A percentile compares a stretch with the other conserved stretches of the same genome.
These are phyloP conservation scores for Tapirus terrestris DNA, from an alignment of 2,113 vertebrate genomes.

Conservation along the genomic window DNA sequence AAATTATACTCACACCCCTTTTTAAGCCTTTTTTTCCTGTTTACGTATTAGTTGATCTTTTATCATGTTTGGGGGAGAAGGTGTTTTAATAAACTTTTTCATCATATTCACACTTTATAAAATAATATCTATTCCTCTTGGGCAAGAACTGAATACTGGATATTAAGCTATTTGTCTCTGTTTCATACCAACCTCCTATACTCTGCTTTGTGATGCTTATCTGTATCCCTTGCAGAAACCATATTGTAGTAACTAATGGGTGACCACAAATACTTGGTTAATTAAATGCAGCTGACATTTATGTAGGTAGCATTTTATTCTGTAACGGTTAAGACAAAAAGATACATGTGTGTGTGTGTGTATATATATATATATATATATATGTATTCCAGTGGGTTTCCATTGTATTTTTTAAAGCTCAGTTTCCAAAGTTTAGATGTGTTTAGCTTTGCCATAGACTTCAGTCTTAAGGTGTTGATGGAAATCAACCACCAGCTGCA, in stretches of 20 bases:
- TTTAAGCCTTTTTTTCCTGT: not conserved
- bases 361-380: not conserved
- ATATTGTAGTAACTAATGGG: not conserved
- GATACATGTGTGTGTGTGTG: not conserved
- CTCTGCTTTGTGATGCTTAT: not conserved
- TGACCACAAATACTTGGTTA: not conserved
- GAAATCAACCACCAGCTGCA: slow-evolving; percentile 77
- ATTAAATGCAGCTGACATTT: slow-evolving; percentile 31
- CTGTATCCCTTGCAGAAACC: slow-evolving; percentile 46
- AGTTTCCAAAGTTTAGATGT: slow-evolving; percentile 63
- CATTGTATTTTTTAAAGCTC: slow-evolving; percentile 25
- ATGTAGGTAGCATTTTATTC: slow-evolving; percentile 38
- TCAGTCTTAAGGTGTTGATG: slow-evolving; percentile 69
- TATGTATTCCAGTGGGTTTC: slow-evolving; percentile 31
- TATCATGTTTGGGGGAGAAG: not conserved
- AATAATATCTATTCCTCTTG: slow-evolving; percentile 18
- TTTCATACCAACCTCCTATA: slow-evolving; percentile 3
- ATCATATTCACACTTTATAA: not conserved
- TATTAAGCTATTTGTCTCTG: not conserved
- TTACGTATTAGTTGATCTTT: not conserved
- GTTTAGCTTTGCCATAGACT: slow-evolving; percentile 40
- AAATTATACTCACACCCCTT: not conserved
- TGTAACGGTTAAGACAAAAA: slow-evolving; percentile 22
- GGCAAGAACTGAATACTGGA: not conserved
- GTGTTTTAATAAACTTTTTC: slow-evolving; percentile 35